Evolutionary conservation across 2,888 invertebrate genomes (phyloP), one percentile per base, ranked within the genome.

Genomic region (Epsilonema sp.): DNA sequence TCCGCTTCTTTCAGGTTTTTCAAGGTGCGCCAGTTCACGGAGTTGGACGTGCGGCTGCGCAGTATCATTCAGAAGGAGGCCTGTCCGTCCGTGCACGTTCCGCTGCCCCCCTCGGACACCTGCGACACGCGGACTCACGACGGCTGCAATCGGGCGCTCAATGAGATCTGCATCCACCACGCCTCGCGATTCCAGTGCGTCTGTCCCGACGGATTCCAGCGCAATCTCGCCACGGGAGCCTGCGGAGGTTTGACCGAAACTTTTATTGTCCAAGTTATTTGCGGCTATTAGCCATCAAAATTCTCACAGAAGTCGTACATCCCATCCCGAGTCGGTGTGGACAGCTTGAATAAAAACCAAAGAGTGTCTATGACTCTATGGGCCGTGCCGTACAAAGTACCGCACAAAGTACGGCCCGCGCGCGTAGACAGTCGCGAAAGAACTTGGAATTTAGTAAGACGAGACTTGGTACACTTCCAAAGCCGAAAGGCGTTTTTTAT

Each of bases 1-100:
- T n/a, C n/a, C n/a, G n/a, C n/a, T 31, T 31, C 16, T 16, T 31
- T 31, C 16, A 31, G 60, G 11, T 62, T 59, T 58, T 63, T 63
- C 55, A 58, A 63, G 50, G 64, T 63, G 26, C 57, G 61, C 46
- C 55, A 62, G 38, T 63, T 64, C 58, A 62, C 64, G 47, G 59
- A 59, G 48, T 46, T 64, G 36, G 60, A 63, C 51, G 62, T 58
- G 4, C 48, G 63, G 21, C 56, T 63, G 16, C 53, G 64, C 3
- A 60, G 59, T 19, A 52, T 61, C 50, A 60, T 63, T 40, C 63
- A 63, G 49, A 63, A 63, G 46, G 57, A 55, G 3, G 60, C 61
- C 2, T 63, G 63, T 51, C 63, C 62, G 19, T 41, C 51, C 37
- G 31, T 21, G 2, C 54, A 53, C 19, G 16, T 44, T 46, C 51